Evolutionary conservation across 2,797 vertebrate species (phyloP).

Genomic region (Gadopsis bispinosus): DNA sequence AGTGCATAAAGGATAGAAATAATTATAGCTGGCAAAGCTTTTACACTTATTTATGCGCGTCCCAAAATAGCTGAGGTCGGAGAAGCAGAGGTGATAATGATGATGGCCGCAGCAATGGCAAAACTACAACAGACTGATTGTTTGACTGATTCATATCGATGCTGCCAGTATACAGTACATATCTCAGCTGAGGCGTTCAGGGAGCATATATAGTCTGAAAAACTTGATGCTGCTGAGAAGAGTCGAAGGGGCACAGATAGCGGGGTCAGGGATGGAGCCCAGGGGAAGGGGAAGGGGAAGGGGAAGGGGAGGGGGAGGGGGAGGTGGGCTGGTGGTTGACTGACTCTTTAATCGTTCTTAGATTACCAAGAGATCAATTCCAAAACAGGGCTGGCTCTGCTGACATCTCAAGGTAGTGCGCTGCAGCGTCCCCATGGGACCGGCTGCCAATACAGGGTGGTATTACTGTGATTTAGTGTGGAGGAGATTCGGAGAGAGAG

Average conservation of each 20-base stretch:
- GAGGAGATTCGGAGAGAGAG: constrained; percentile 44
- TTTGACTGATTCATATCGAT: constrained; percentile 5
- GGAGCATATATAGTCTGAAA: constrained; percentile 24
- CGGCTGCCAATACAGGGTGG: constrained; percentile 48
- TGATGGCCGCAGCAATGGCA: constrained; percentile 22
- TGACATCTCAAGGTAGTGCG: constrained; percentile 74
- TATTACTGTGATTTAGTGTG: constrained; percentile 57
- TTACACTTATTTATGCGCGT: constrained; percentile 53
- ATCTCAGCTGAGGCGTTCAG: not conserved
- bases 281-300: accelerated
- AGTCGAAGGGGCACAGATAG: not conserved
- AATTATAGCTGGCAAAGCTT: constrained; percentile 47
- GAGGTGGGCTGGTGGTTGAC: not conserved
- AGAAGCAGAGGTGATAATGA: constrained; percentile 45
- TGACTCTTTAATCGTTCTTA: constrained; percentile 62
- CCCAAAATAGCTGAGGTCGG: constrained; percentile 55
- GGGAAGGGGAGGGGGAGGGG: too few relatives aligned
- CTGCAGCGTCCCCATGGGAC: constrained; percentile 45
- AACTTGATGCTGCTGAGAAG: constrained; percentile 29
- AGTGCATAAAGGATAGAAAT: constrained; percentile 48
- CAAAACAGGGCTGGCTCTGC: constrained; percentile 49
- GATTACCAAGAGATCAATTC: constrained; percentile 79
- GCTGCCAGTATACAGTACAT: not conserved
- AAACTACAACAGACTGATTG: constrained; percentile 34
- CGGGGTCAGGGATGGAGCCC: not conserved